Evolutionary conservation across 2,113 vertebrate species (phyloP), one percentile per base, ranked within the genome.

Genomic region (Siniperca knerii): DNA sequence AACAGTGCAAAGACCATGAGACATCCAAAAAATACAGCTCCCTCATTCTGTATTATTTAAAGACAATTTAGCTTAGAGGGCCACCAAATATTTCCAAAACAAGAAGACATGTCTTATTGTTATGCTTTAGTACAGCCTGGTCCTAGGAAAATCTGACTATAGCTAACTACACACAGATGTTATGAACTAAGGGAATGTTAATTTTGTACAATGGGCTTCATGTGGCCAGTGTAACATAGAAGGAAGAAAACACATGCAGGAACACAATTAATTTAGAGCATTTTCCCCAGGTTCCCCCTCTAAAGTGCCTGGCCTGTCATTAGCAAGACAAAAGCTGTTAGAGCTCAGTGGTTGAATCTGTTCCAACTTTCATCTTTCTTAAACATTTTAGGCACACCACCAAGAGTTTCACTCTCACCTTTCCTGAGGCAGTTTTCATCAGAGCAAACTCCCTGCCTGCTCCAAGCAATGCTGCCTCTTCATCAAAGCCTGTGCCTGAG

Each of bases 401-500:
- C 44, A 48, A 21, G 66, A n/a, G 50, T 50, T 73, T 90, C 77
- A 82, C 40, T 57, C 86, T 91, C 96, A 99, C 98, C 98, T 99
- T 99, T 95, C 98, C 98, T 79, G 96, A 97, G 86, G 98, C 97
- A 9, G 98, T 99, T 97, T 97, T 99, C 98, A 99, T 99, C 82
- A 99, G 94, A 88, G 98, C 98, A 95, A 99, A 99, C 93, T 99
- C 98, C 94, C 98, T 96, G 94, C 98, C 98, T 74, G 98, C 98
- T 95, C 97, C 98, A 65, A 99, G 96, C 91, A 99, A 80, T 15
- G 98, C 98, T 77, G 98, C 98, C 82, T 99, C 98, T 89, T 99
- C 98, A 95, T 99, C 98, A 96, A 99, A 99, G 75, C 98, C 98
- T 60, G 98, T 99, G 94, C 98, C 98, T 99, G 85, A 70, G 70